phyloP scores from a whole-genome alignment of 2,797 vertebrate species.

The Acipenser oxyrinchus region DNA sequence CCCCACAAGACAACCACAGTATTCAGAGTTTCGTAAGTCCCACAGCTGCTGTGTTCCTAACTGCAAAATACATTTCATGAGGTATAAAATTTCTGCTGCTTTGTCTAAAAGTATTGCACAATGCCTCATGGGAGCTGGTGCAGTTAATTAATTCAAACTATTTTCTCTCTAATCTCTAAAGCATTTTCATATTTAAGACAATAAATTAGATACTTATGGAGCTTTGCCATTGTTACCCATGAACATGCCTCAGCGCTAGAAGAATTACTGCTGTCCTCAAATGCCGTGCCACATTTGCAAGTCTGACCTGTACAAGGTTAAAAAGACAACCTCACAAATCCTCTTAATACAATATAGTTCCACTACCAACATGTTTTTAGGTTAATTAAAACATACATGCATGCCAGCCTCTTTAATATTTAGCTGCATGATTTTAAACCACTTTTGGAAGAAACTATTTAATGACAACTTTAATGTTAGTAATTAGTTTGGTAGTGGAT shows the following conservation, averaged over 20 bases:
- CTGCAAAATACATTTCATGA: conserved; percentile 40
- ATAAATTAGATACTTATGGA: conserved; percentile 60
- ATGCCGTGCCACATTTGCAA: conserved; percentile 47
- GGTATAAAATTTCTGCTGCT: conserved; percentile 58
- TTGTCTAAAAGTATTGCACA: conserved; percentile 61
- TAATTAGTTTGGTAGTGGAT: conserved; percentile 52
- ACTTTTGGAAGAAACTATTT: conserved; percentile 51
- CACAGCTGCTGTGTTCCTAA: no score
- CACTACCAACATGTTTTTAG: conserved; percentile 28
- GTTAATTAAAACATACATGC: conserved; percentile 27
- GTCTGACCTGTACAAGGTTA: conserved; percentile 48
- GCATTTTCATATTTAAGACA: conserved; percentile 70
- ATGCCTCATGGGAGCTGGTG: conserved; percentile 52
- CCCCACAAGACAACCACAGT: no score
- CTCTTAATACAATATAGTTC: conserved; percentile 38
- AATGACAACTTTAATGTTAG: conserved; percentile 55
- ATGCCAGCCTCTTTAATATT: conserved; percentile 37
- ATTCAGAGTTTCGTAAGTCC: no score
- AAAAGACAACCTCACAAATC: conserved; percentile 36
- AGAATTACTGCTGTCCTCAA: conserved; percentile 44
- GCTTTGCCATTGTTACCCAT: conserved; percentile 52
- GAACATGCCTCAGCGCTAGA: conserved; percentile 56
- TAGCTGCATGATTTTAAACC: conserved; percentile 42
- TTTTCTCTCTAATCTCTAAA: conserved; percentile 60
- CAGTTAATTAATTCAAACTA: conserved; percentile 71